Base-by-base conservation (phyloP, 2,888 invertebrate species). In the Plebejus melissa region DNA sequence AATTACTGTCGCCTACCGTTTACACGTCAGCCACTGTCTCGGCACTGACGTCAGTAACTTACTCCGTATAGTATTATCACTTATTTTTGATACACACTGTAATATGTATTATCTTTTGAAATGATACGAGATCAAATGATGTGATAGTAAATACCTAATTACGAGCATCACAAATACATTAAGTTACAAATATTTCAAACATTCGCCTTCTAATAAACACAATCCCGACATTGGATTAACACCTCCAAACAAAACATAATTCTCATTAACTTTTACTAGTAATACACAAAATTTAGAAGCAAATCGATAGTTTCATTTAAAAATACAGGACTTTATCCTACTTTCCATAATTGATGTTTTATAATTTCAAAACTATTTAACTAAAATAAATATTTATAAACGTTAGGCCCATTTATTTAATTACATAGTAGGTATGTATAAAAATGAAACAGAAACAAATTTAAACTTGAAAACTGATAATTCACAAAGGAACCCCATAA, bases 91-190 rank as follows among this genome's bases (percentile, higher is more conserved):
- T 22, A 22, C 22, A 0, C 22, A 22, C 22, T 22, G 22, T 22
- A 22, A 22, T 22, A 22, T 22, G 22, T 22, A 22, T 22, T 22
- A n/a, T 70, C 71, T 50, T 22, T 54, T 32, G 65, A 65, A 65
- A 36, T 65, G 11, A 65, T 65, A 65, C 60, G 65, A 65, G 32
- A 50, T 72, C 50, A 72, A 72, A 50, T 72, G 36, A 36, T 32
- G 54, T 72, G 41, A 54, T 54, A 72, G 54, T 72, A 72, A 72
- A 72, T 72, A 72, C 32, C 72, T 72, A 54, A 50, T 71, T 72
- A 54, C 16, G 50, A 72, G 11, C 54, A 50, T 72, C 54, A 50
- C 32, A 32, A 71, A 46, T 28, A 71, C 71, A 41, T 28, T 50
- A 50, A 50, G 41, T 41, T 46, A 70, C 70, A 71, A 50, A 72